phyloP scores from a whole-genome alignment of 2,888 invertebrate genomes.

The Caradrina kadenii region DNA sequence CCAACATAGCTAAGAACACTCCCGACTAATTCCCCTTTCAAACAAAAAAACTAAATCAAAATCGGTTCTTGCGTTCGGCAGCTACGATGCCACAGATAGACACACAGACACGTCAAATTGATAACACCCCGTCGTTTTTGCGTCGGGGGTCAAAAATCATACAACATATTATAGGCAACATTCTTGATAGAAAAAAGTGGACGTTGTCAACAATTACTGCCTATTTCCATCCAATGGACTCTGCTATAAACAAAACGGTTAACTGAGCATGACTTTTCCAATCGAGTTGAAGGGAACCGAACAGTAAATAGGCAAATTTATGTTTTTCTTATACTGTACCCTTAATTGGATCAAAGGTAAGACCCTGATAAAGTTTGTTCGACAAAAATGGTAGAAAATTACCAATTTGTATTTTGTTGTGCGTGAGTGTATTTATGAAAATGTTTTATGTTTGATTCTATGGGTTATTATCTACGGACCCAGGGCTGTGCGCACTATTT shows the following conservation, averaged over 20 bases:
- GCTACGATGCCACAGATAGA: too few species aligned
- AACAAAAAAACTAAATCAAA: too few species aligned
- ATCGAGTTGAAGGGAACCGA: slow-evolving; percentile 37
- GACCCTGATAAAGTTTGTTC: slow-evolving; percentile 28
- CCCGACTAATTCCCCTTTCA: too few species aligned
- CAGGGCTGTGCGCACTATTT: not conserved
- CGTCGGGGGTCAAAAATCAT: too few species aligned
- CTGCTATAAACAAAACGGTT: slow-evolving; percentile 51
- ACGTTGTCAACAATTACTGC: slow-evolving; percentile 10
- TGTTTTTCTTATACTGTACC: slow-evolving; percentile 42
- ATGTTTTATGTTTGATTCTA: not conserved
- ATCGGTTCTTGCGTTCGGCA: too few species aligned
- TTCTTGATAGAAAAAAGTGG: not conserved
- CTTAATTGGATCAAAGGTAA: slow-evolving; percentile 46
- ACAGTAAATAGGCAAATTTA: slow-evolving; percentile 45
- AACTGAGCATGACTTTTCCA: slow-evolving; percentile 48
- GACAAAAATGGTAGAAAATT: slow-evolving; percentile 7
- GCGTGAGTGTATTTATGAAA: not conserved
- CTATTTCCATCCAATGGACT: slow-evolving; percentile 28
- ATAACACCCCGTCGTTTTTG: too few species aligned
- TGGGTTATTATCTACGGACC: not conserved
- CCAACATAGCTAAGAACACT: too few species aligned
- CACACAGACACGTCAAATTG: too few species aligned
- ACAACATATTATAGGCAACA: too few species aligned
- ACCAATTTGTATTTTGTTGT: slow-evolving; percentile 8